Conservation (phyloP, 2,888 invertebrate species). For the Helicoverpa assulta region DNA sequence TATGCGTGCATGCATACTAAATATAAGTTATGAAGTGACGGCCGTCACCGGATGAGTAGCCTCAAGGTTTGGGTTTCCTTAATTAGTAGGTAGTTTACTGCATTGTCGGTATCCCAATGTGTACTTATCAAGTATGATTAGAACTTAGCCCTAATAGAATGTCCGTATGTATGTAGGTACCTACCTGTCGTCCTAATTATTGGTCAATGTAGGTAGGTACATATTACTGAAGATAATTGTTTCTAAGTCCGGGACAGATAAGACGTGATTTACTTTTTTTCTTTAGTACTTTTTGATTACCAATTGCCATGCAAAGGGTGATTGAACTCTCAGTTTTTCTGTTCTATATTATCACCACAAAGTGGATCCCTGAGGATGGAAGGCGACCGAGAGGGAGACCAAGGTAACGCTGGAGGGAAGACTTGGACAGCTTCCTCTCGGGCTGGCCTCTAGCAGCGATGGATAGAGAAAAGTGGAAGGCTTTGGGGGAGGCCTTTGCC, state of each 20-base stretch:
- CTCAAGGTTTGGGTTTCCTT: conserved; percentile 53
- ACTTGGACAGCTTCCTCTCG: too few species aligned
- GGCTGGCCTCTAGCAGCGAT: too few species aligned
- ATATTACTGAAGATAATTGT: not conserved
- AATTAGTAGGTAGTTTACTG: conserved; percentile 29
- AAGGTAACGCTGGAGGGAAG: too few species aligned
- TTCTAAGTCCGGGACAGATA: not conserved
- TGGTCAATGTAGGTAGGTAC: too few species aligned
- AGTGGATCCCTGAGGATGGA: too few species aligned
- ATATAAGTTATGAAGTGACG: conserved; percentile 14
- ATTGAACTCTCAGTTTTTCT: not conserved
- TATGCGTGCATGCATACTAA: not conserved
- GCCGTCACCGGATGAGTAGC: conserved; percentile 19
- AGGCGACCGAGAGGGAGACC: too few species aligned
- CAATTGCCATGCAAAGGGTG: not conserved
- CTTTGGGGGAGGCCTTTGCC: too few species aligned
- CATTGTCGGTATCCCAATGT: conserved; percentile 5
- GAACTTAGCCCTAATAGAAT: not conserved
- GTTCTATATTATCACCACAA: too few species aligned
- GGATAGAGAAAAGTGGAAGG: too few species aligned
- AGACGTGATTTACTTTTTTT: not conserved
- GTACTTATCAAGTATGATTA: not conserved
- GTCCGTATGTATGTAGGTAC: not conserved
- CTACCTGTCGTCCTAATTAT: not conserved
- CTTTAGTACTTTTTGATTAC: not conserved